Evolutionary conservation across 1,140 invertebrate genomes (phyloP), one percentile per base, ranked within the genome.

Genomic region (Ceratitis capitata): DNA sequence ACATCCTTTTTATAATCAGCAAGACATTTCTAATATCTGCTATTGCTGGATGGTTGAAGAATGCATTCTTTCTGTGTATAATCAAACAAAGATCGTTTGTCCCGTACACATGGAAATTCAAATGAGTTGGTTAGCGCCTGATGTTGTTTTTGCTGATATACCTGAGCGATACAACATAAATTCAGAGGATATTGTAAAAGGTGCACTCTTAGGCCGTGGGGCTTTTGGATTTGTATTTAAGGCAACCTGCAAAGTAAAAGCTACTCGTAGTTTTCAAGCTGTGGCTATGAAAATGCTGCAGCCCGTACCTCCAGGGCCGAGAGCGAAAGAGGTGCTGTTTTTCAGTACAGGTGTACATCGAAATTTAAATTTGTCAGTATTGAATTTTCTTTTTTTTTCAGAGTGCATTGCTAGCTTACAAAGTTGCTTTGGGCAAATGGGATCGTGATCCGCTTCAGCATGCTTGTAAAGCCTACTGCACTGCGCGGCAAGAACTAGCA

Each of bases 151-250:
- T 88, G 93, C 97, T 85, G 98, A 99, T 92, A 93, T 99, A 23
- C 96, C 96, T 3, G 95, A 96, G 45, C 93, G 95, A 61, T 94
- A 96, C 85, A 93, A 98, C 0, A 96, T 98, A 61, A 95, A 95
- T 86, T 94, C 96, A 53, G 96, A 98, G 58, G 95, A 95, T 85
- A 94, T 99, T 5, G 94, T 95, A 49, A 93, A 96, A 82, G 97
- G 96, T 0, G 94, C 95, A 85, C 93, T 98, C 89, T 92, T 98
- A n/a, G 99, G 99, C 0, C 95, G 98, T 49, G 99, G 99, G 0
- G 98, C 98, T 0, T 99, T 99, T 93, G 98, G 99, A 1, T 98
- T 99, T 91, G 99, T 99, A 1, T 98, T 98, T 90, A 95, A 96
- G 89, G 98, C 95, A 0, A 94, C 94, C 2, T 96, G 96, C 92